phyloP scores from a whole-genome alignment of 2,888 invertebrate species.

The Meloe dianella region DNA sequence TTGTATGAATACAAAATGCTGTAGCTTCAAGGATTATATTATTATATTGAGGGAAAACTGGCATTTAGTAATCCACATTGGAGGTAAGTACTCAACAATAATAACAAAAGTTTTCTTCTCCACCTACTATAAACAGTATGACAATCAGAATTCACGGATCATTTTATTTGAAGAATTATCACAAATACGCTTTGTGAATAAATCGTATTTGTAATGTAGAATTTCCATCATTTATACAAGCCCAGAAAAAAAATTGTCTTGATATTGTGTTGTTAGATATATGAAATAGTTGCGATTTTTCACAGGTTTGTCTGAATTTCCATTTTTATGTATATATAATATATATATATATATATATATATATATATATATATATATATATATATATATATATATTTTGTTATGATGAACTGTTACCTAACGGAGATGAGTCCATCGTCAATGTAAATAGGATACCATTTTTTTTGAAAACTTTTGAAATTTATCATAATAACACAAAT shows the following conservation, averaged over 20 bases:
- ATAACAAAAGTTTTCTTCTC: background rate
- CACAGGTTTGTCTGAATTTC: background rate
- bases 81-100: background rate
- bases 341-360: too few species aligned
- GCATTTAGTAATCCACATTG: background rate
- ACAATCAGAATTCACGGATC: too few species aligned
- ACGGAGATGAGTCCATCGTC: background rate
- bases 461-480: background rate
- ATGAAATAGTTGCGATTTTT: background rate
- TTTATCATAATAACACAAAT: background rate
- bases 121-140: too few species aligned
- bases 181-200: background rate
- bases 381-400: background rate
- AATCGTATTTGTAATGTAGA: background rate
- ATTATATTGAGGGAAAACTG: background rate
- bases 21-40: background rate
- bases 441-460: background rate
- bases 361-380: too few species aligned
- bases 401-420: background rate
- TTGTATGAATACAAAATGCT: background rate
- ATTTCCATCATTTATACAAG: background rate
- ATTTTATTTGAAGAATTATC: too few species aligned
- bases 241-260: background rate
- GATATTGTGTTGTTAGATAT: background rate
- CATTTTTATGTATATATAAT: background rate